Evolutionary conservation across 1,140 invertebrate genomes (phyloP).

Genomic region (Pachypeltis micranthus): DNA sequence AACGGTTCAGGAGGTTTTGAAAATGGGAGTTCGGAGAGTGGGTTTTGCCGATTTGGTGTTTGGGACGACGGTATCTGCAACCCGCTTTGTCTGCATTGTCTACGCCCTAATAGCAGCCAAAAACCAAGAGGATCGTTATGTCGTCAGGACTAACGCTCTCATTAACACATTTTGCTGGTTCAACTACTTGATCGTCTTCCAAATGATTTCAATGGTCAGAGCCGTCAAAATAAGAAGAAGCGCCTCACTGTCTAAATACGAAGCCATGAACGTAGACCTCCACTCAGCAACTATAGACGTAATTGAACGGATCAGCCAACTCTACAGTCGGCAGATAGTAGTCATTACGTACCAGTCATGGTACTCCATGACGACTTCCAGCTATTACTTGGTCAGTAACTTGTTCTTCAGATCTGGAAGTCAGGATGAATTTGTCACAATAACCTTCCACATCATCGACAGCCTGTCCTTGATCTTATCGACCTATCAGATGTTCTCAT

Average conservation of each 20-base stretch:
- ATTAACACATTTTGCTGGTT: background rate
- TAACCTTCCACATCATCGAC: background rate
- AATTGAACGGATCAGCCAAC: background rate
- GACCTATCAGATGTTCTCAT: background rate
- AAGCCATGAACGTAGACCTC: background rate
- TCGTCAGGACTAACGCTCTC: background rate
- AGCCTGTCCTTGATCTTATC: background rate
- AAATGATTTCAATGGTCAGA: background rate
- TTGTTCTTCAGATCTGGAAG: background rate
- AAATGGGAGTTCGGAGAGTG: background rate
- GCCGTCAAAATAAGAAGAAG: background rate
- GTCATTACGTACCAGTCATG: background rate
- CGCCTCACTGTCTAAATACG: background rate
- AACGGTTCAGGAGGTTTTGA: background rate
- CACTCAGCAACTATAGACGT: background rate
- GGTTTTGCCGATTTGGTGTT: background rate
- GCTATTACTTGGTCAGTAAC: background rate
- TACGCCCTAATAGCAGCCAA: background rate
- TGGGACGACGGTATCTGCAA: background rate
- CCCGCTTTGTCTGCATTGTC: background rate
- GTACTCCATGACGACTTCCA: background rate
- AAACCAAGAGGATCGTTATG: background rate
- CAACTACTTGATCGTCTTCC: background rate
- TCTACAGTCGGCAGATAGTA: background rate
- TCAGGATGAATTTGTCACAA: background rate